These are phyloP conservation scores for Antrozous pallidus DNA, from an alignment of 2,797 vertebrate species.

Conservation along the genomic window DNA sequence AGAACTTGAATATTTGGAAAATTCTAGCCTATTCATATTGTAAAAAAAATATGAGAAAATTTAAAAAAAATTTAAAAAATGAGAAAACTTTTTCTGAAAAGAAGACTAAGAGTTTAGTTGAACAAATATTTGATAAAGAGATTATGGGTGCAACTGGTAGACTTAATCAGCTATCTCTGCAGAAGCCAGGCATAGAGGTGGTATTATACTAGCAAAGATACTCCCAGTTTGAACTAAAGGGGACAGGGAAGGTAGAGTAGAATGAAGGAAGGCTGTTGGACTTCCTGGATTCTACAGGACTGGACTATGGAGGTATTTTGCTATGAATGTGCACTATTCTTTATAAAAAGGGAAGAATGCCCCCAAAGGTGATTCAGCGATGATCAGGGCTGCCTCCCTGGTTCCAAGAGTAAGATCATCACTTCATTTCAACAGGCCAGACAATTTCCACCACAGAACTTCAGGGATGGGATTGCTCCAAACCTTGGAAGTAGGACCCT, in stretches of 20 bases:
- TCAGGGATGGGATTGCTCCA: background rate
- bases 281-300: background rate
- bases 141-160: background rate
- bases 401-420: background rate
- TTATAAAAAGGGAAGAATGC: background rate
- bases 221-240: background rate
- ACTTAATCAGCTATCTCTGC: background rate
- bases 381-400: background rate
- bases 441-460: background rate
- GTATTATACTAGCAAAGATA: background rate
- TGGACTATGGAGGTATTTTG: background rate
- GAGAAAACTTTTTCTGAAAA: background rate
- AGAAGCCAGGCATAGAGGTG: background rate
- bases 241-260: background rate
- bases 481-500: background rate
- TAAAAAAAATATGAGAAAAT: background rate
- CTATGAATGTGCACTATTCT: background rate
- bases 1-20: background rate
- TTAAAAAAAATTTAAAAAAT: background rate
- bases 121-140: background rate
- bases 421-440: background rate
- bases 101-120: background rate
- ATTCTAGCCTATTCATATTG: background rate
- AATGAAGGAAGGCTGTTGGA: background rate
- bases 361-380: background rate